Base-by-base conservation (phyloP, 2,797 vertebrate species). In the Limosa lapponica region DNA sequence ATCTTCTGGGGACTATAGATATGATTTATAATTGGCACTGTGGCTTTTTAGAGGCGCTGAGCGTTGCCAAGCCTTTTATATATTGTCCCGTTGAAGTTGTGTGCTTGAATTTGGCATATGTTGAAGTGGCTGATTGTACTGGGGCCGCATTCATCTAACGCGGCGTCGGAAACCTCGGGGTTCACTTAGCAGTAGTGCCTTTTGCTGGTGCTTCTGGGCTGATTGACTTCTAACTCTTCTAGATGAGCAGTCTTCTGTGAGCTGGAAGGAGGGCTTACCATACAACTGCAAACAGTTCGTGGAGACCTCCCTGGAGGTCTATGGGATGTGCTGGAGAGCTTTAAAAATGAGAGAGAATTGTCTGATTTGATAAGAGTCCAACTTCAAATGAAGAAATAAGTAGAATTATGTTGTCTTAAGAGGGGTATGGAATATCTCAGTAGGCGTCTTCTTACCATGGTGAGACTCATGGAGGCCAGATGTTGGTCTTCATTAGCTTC, bases 21-120 rank as follows among this genome's bases (percentile, higher is more conserved):
- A 75, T 22, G 92, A 95, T 96, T 95, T 96, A 82, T 96, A 95
- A 96, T 94, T 95, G 95, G 92, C 94, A 58, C 83, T 43, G 83
- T 49, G 43, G 88, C 90, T 94, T 89, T 97, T 90, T 74, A 95
- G 86, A 93, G 90, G n/a, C 17, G 7, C 71, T 52, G 80, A 94
- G 87, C 91, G 79, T 82, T 79, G 92, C 86, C 81, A 93, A 46
- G 41, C n/a, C 95, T 95, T 97, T 96, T 74, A 95, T 95, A 67
- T 80, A 89, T 90, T 81, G 71, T 64, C 80, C 30, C 0, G 55
- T 59, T 94, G 92, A 87, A 89, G 82, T 16, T 73, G 55, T 82
- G 57, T 96, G 91, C 86, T 86, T 85, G 84, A 94, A 95, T 90
- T 92, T 94, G 90, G 49, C 78, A 12, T 71, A 7, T 65, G 81